These are phyloP conservation scores for Ariopsis seemanni DNA, from an alignment of 2,113 vertebrate genomes.

Conservation along the genomic window DNA sequence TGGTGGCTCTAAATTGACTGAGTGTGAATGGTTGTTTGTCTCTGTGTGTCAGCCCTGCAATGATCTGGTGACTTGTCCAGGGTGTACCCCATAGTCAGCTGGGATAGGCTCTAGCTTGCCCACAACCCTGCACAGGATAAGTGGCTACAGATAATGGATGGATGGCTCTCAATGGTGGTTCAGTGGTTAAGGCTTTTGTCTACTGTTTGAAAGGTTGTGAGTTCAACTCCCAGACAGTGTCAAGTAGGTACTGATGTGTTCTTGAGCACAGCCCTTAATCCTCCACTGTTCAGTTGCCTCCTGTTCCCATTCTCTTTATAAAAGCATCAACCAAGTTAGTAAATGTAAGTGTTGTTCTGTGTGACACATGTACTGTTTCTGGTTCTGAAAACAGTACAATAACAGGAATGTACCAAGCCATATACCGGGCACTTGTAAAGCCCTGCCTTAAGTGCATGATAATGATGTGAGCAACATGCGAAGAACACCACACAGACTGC, in stretches of 20 bases:
- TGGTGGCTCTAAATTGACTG: too few relatives aligned
- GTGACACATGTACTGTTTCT: background rate
- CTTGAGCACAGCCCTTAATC: background rate
- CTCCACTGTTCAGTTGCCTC: background rate
- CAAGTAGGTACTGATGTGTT: background rate
- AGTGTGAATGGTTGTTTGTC: too few relatives aligned
- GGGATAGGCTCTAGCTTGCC: too few relatives aligned
- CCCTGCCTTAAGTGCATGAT: too few relatives aligned
- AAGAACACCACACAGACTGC: background rate
- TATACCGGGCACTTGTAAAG: too few relatives aligned
- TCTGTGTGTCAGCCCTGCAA: too few relatives aligned
- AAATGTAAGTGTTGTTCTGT: background rate
- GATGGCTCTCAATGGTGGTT: too few relatives aligned
- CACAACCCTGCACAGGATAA: too few relatives aligned
- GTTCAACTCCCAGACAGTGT: background rate
- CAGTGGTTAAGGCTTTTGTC: background rate
- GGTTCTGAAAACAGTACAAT: background rate
- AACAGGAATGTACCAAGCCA: too few relatives aligned
- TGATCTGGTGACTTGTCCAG: too few relatives aligned
- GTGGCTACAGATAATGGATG: too few relatives aligned
- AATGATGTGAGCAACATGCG: background rate
- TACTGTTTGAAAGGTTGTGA: background rate
- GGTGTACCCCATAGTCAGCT: too few relatives aligned
- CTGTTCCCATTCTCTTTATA: background rate
- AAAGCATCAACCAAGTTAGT: background rate